Conservation (phyloP, 2,113 vertebrate genomes). For the Calyptomena viridis region DNA sequence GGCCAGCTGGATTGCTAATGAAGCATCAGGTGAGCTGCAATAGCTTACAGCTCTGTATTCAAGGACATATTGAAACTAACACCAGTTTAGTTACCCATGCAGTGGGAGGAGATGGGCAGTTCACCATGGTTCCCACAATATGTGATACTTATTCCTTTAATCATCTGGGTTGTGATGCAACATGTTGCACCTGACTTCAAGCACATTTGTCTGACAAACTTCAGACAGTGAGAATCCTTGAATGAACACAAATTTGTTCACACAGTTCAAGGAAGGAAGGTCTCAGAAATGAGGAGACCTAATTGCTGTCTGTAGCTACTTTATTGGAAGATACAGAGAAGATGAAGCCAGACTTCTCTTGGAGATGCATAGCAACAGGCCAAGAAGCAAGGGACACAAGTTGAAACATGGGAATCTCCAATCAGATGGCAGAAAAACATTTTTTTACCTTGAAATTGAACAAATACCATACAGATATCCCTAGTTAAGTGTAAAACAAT, state of each 20-base stretch:
- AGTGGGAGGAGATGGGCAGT: neutral
- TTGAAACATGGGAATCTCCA: neutral
- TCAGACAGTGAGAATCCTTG: neutral
- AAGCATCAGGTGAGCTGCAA: neutral
- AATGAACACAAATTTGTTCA: neutral
- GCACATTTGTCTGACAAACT: neutral
- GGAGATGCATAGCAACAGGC: neutral
- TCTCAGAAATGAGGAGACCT: neutral
- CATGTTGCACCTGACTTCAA: neutral
- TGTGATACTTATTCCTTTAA: neutral
- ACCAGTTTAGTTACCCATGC: neutral
- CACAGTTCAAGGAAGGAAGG: neutral
- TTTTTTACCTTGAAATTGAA: neutral
- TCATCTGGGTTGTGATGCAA: neutral
- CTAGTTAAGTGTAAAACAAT: neutral
- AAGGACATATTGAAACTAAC: neutral
- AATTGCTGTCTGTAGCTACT: neutral
- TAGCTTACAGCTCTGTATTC: neutral
- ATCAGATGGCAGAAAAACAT: neutral
- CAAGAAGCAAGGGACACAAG: neutral
- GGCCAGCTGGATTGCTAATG: neutral
- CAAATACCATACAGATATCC: neutral
- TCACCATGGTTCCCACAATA: neutral
- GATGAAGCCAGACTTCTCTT: neutral
- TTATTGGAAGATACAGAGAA: neutral